Evolutionary conservation across 2,113 vertebrate species (phyloP).

Genomic region (Platycercus adscitus): DNA sequence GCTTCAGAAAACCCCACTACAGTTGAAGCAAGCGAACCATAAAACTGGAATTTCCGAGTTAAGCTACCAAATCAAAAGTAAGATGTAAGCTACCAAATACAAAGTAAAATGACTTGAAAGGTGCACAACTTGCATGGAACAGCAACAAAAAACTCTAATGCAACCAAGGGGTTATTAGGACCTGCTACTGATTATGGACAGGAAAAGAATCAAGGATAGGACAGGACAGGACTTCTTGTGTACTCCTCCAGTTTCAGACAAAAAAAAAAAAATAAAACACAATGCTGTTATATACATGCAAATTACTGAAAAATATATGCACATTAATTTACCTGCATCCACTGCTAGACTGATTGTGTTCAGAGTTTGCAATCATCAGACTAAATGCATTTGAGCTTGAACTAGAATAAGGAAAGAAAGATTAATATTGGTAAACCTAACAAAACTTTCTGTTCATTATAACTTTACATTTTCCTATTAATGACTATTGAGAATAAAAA

Average conservation of each 20-base stretch:
- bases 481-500: not conserved
- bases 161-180: not conserved
- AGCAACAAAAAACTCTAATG: not conserved
- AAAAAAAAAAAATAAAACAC: not conserved
- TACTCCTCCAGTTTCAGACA: not conserved
- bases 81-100: not conserved
- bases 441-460: not conserved
- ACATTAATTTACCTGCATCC: slow-evolving; percentile 85
- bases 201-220: not conserved
- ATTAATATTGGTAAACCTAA: not conserved
- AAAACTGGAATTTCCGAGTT: not conserved
- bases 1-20: not conserved
- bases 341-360: slow-evolving; percentile 87
- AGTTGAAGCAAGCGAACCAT: not conserved
- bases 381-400: slow-evolving; percentile 87
- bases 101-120: not conserved
- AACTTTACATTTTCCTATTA: not conserved
- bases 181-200: not conserved
- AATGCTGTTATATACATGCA: not conserved
- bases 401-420: slow-evolving; percentile 33
- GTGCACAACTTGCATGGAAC: not conserved
- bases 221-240: not conserved
- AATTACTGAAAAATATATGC: not conserved
- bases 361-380: slow-evolving; percentile 84
- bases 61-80: not conserved